Evolutionary conservation across 2,888 invertebrate species (phyloP), one percentile per base, ranked within the genome.

Genomic region (Onthophagus sagittarius): DNA sequence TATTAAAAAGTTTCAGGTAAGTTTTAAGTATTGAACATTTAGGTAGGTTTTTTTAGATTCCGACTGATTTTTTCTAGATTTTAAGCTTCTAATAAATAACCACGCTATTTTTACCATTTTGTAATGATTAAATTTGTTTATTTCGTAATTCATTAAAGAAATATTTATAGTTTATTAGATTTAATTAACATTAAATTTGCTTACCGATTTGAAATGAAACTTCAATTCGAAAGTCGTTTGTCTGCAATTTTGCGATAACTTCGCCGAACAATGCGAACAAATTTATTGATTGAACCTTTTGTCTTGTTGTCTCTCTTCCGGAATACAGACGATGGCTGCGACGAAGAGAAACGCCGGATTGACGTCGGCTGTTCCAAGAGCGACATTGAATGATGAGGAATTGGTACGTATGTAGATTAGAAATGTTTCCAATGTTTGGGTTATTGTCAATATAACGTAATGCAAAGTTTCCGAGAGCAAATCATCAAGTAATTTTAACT

Each of bases 311-410:
- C 31, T 67, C 62, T 64, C 64, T 69, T 15, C 31, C 32, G 71
- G 71, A 75, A 73, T 78, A 76, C 87, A 99, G 99, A 99, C 99
- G 76, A 99, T 99, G 98, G 98, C 98, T 78, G 98, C 97, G 62
- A 97, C 98, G 76, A 98, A 99, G 86, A 91, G 99, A 82, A 98
- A 98, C 86, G 97, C 98, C 76, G 98, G 98, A 77, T 89, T 99
- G 81, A 97, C 98, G 73, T 98, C 98, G 70, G 98, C 98, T 39
- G 96, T 98, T 31, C 98, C 98, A 71, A 89, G 98, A 79, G 97
- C 99, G 65, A 99, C 99, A 0, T 89, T 99, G 72, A 99, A 99
- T 84, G 99, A 99, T 86, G 99, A 99, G 87, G 99, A 99, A 88
- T 86, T 99, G 94, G 99, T 99, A 89, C 91, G 94, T 88, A 67